A percentile compares a stretch with the other conserved stretches of the same genome.
phyloP scores from a whole-genome alignment of 2,113 vertebrate species.

The Addax nasomaculatus region DNA sequence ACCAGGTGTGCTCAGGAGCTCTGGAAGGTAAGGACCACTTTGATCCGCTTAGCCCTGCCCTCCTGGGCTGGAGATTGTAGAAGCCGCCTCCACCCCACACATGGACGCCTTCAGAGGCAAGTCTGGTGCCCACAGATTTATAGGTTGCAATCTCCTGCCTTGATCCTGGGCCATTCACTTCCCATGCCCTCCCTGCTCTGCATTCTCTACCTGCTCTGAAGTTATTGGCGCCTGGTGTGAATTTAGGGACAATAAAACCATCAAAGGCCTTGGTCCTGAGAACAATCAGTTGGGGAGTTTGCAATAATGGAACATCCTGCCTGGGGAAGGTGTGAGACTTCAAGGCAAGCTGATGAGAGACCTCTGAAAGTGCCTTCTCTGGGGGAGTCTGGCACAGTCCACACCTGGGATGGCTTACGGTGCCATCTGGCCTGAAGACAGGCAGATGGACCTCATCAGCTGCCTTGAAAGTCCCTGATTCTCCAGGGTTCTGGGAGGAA shows the following conservation, averaged over 20 bases:
- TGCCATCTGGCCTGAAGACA: conserved; percentile 24
- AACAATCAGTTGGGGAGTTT: conserved; percentile 37
- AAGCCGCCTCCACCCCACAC: not conserved
- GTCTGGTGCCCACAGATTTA: not conserved
- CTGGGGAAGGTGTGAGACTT: conserved; percentile 50
- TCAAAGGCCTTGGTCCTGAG: conserved; percentile 64
- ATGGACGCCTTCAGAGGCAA: conserved; percentile 44
- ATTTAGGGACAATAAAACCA: conserved; percentile 74
- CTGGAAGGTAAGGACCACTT: not conserved
- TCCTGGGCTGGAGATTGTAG: not conserved
- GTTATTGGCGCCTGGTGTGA: conserved; percentile 69
- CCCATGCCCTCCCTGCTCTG: not conserved
- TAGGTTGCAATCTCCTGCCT: conserved; percentile 38
- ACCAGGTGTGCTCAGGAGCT: not conserved
- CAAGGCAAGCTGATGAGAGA: conserved; percentile 11
- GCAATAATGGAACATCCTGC: conserved; percentile 62
- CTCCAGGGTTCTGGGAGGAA: not conserved
- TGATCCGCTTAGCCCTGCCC: conserved; percentile 14
- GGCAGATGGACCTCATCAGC: not conserved
- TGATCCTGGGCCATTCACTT: not conserved
- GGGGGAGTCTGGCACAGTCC: not conserved
- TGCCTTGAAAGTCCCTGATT: not conserved
- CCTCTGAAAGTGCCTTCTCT: not conserved
- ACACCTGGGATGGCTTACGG: conserved; percentile 39
- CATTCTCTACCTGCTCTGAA: conserved; percentile 59